Evolutionary conservation across 2,113 vertebrate genomes (phyloP).

Genomic region (Cepphus grylle): DNA sequence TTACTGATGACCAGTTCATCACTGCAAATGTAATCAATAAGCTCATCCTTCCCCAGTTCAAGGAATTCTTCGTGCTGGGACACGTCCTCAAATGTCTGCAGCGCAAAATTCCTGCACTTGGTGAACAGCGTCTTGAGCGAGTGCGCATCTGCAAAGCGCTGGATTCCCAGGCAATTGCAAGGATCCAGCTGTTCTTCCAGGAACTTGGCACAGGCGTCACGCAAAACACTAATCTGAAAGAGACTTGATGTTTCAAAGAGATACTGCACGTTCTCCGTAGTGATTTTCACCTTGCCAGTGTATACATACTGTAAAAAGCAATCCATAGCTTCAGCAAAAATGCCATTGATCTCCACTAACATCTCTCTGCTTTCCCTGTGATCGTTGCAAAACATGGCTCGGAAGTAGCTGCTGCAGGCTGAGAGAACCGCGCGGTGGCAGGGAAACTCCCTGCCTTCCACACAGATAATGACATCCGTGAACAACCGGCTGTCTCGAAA

Average conservation of each 20-base stretch:
- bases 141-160: slow-evolving; percentile 93
- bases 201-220: slow-evolving; percentile 96
- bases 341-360: slow-evolving; percentile 94
- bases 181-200: slow-evolving; percentile 96
- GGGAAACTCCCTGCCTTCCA: slow-evolving; percentile 91
- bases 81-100: slow-evolving; percentile 91
- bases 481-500: slow-evolving; percentile 92
- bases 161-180: slow-evolving; percentile 96
- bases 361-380: slow-evolving; percentile 92
- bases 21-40: slow-evolving; percentile 90
- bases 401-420: slow-evolving; percentile 94
- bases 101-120: slow-evolving; percentile 87
- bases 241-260: slow-evolving; percentile 96
- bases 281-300: slow-evolving; percentile 94
- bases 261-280: slow-evolving; percentile 95
- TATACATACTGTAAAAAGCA: slow-evolving; percentile 96
- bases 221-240: slow-evolving; percentile 91
- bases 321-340: slow-evolving; percentile 96
- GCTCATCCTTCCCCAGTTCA: slow-evolving; percentile 88
- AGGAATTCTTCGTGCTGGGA: slow-evolving; percentile 93
- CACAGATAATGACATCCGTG: slow-evolving; percentile 94
- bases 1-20: slow-evolving; percentile 91
- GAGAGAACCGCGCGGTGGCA: slow-evolving; percentile 94
- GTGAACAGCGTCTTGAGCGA: slow-evolving; percentile 91
- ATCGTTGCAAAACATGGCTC: slow-evolving; percentile 96